Conservation (phyloP, 2,888 invertebrate species). For the Ectobius pallidus region DNA sequence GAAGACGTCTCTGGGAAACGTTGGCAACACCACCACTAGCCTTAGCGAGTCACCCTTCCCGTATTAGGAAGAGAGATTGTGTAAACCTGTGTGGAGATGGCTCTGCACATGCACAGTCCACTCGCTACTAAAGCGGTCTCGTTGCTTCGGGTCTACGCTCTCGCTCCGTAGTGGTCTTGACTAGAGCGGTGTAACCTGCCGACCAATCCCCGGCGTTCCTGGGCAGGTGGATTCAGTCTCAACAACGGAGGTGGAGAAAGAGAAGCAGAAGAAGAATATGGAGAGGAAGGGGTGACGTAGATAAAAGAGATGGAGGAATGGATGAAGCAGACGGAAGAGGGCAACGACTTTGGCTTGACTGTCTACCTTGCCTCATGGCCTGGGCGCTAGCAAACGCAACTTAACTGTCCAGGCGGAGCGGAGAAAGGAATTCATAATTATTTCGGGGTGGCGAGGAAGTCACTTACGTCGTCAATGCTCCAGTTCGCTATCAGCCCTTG, state of each 20-base stretch:
- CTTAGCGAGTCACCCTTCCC: neutral
- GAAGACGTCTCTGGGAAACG: neutral
- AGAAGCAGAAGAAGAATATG: slow-evolving; percentile 36
- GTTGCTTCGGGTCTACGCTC: slow-evolving; percentile 3
- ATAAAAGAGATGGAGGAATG: slow-evolving; percentile 34
- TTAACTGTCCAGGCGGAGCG: slow-evolving; percentile 31
- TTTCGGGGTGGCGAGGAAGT: slow-evolving; percentile 32
- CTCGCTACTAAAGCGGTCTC: slow-evolving; percentile 7
- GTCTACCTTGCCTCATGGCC: slow-evolving; percentile 3
- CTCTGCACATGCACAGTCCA: neutral
- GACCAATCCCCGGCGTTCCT: slow-evolving; percentile 37
- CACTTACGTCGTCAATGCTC: neutral
- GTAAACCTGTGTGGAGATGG: neutral
- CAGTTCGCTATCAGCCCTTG: neutral
- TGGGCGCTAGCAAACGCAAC: slow-evolving; percentile 8
- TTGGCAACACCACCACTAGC: neutral
- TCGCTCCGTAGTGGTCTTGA: slow-evolving; percentile 28
- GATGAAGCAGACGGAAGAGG: slow-evolving; percentile 50
- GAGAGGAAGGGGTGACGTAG: slow-evolving; percentile 40
- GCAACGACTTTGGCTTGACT: slow-evolving; percentile 51
- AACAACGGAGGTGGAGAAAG: slow-evolving; percentile 41
- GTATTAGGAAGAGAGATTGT: neutral
- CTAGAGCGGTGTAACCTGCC: slow-evolving; percentile 34
- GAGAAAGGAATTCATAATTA: slow-evolving; percentile 47
- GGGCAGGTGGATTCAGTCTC: slow-evolving; percentile 44